phyloP scores from a whole-genome alignment of 2,888 invertebrate species.

The Helobdella robusta region DNA sequence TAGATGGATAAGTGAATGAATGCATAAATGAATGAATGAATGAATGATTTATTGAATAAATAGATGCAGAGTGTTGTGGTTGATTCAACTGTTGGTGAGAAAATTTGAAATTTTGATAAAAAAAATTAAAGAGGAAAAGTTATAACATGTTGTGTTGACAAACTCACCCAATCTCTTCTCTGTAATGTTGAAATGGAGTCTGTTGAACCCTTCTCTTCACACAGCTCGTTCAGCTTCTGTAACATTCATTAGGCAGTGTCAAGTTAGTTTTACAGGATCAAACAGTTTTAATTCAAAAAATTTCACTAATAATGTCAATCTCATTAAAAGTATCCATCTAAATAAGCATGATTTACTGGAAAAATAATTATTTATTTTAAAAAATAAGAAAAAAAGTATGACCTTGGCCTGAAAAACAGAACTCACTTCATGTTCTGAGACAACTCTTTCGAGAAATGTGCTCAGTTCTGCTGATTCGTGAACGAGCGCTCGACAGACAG shows the following conservation, averaged over 20 bases:
- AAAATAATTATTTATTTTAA: too few species aligned
- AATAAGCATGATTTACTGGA: too few species aligned
- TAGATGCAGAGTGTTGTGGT: background rate
- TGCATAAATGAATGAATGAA: too few species aligned
- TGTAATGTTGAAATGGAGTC: slow-evolving; percentile 65
- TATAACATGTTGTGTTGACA: too few species aligned
- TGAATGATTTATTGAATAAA: too few species aligned
- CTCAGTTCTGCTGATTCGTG: slow-evolving; percentile 81
- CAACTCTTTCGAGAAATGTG: slow-evolving; percentile 76
- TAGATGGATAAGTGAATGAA: too few species aligned
- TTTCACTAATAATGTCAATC: too few species aligned
- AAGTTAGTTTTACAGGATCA: too few species aligned
- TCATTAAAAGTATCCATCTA: too few species aligned
- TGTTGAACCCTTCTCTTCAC: background rate
- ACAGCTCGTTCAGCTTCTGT: background rate
- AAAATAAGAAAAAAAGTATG: background rate
- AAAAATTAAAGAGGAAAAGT: background rate
- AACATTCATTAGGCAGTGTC: background rate
- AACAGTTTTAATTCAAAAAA: too few species aligned
- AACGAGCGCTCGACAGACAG: slow-evolving; percentile 81
- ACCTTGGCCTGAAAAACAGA: background rate
- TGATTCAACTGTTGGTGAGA: background rate
- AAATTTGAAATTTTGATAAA: background rate
- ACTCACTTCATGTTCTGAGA: slow-evolving; percentile 58
- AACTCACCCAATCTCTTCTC: slow-evolving; percentile 81